These are phyloP conservation scores for Brachionus paranguensis DNA, from an alignment of 1,140 invertebrate species.

Conservation along the genomic window DNA sequence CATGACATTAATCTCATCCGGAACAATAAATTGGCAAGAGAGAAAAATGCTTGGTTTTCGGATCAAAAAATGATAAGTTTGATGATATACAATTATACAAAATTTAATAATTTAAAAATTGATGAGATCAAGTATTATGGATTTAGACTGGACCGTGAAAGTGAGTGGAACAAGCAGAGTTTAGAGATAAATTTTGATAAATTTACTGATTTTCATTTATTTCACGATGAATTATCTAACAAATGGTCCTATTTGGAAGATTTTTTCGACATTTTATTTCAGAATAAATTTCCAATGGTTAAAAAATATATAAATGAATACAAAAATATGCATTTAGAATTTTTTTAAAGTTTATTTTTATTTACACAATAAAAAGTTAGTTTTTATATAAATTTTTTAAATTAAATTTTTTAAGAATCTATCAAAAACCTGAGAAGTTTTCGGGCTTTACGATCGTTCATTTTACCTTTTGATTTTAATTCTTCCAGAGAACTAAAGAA, in stretches of 20 bases:
- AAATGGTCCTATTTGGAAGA: neutral
- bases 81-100: neutral
- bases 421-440: conserved; percentile 30
- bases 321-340: neutral
- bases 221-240: neutral
- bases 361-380: neutral
- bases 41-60: neutral
- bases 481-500: conserved; percentile 21
- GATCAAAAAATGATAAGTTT: conserved; percentile 26
- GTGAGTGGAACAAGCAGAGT: neutral
- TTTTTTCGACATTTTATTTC: neutral
- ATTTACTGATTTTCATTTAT: conserved; percentile 11
- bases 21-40: neutral
- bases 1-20: neutral
- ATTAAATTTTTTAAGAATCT: neutral
- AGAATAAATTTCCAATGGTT: neutral
- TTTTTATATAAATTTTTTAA: neutral
- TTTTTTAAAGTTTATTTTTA: neutral
- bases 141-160: neutral
- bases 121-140: neutral
- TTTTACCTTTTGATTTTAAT: conserved; percentile 23
- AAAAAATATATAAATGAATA: neutral
- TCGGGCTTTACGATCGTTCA: conserved; percentile 38
- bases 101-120: neutral
- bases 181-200: neutral